A percentile compares a stretch with the other conserved stretches of the same genome.
These are phyloP conservation scores for Anthoptus insignis DNA, from an alignment of 2,888 invertebrate species.

Conservation along the genomic window DNA sequence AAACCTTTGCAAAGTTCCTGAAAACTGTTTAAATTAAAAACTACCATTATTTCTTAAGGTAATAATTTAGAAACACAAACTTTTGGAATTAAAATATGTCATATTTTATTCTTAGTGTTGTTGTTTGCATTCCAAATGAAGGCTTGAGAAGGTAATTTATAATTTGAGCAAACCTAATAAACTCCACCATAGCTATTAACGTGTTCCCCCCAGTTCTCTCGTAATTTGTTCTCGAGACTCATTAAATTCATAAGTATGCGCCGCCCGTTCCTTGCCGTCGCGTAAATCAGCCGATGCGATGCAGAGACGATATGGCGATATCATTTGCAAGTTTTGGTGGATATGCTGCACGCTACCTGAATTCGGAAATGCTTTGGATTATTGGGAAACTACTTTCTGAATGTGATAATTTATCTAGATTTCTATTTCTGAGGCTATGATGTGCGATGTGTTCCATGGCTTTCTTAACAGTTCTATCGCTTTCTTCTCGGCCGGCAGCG, in stretches of 20 bases:
- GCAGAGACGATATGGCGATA: slow-evolving; percentile 28
- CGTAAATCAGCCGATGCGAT: slow-evolving; percentile 54
- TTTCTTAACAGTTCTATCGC: too few species aligned
- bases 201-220: slow-evolving; percentile 57
- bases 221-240: slow-evolving; percentile 75
- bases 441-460: too few species aligned
- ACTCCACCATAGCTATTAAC: slow-evolving; percentile 36
- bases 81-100: neutral
- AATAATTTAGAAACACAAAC: too few species aligned
- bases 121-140: neutral
- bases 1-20: too few species aligned
- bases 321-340: slow-evolving; percentile 34
- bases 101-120: neutral
- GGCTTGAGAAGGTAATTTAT: slow-evolving; percentile 46
- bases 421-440: too few species aligned
- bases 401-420: too few species aligned
- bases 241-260: slow-evolving; percentile 80
- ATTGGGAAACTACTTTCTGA: neutral
- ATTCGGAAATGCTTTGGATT: slow-evolving; percentile 14
- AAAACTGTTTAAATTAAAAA: too few species aligned
- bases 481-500: too few species aligned
- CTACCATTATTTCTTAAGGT: too few species aligned
- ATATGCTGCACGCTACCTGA: slow-evolving; percentile 28
- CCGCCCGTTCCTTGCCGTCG: slow-evolving; percentile 53
- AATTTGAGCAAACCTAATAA: slow-evolving; percentile 34